These are phyloP conservation scores for Porphyrio hochstetteri DNA, from an alignment of 2,113 vertebrate genomes.

Conservation along the genomic window DNA sequence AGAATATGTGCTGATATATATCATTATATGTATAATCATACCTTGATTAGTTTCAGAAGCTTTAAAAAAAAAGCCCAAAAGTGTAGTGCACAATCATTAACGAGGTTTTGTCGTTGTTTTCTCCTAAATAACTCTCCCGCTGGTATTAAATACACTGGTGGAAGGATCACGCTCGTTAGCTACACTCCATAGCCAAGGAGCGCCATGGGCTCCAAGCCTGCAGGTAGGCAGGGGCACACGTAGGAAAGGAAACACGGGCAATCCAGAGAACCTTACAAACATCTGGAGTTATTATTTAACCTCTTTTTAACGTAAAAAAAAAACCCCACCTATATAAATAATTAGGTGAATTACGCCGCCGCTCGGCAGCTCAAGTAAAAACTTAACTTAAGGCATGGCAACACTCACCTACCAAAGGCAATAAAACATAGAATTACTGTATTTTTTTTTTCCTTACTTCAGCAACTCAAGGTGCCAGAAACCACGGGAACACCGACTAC, in stretches of 20 bases:
- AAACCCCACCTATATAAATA: neutral
- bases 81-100: neutral
- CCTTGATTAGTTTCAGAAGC: neutral
- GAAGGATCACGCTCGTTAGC: too few species aligned
- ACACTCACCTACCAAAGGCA: neutral
- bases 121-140: neutral
- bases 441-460: neutral
- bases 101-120: neutral
- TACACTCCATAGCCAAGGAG: too few species aligned
- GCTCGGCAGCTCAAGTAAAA: neutral
- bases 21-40: neutral
- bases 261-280: neutral
- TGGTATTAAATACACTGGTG: neutral
- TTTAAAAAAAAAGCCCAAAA: neutral
- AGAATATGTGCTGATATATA: neutral
- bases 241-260: too few species aligned
- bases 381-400: fast-evolving
- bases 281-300: neutral
- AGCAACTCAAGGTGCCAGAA: neutral
- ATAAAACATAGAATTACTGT: fast-evolving
- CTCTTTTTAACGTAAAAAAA: neutral
- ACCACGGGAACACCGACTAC: neutral
- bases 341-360: neutral
- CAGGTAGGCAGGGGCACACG: too few species aligned
- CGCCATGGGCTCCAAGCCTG: too few species aligned